Evolutionary conservation across 2,113 vertebrate species (phyloP).

Genomic region (Neogobius melanostomus): DNA sequence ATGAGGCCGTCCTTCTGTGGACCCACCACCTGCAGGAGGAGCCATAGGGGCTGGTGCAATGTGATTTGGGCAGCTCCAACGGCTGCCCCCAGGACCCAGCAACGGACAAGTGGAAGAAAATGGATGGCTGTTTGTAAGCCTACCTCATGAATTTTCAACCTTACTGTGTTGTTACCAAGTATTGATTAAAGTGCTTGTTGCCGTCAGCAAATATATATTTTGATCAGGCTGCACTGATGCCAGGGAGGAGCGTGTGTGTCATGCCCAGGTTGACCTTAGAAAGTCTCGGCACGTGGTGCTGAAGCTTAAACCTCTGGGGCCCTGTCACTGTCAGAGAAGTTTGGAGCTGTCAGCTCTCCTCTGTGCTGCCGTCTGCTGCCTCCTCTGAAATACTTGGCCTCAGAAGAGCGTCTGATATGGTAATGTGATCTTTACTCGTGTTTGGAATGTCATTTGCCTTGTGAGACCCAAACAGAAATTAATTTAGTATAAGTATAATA

Average conservation of each 20-base stretch:
- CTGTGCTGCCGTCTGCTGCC: constrained; percentile 1
- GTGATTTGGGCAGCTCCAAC: too few relatives aligned
- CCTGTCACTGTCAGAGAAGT: constrained; percentile 22
- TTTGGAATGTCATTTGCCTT: constrained; percentile 3
- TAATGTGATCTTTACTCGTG: constrained; percentile 9
- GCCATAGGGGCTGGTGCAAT: too few relatives aligned
- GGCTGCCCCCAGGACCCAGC: too few relatives aligned
- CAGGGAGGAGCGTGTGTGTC: constrained; percentile 12
- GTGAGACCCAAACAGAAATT: neutral
- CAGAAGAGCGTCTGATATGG: constrained; percentile 2
- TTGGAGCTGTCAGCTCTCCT: constrained; percentile 22
- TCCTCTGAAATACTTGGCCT: neutral
- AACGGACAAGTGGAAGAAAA: too few relatives aligned
- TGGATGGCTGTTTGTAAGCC: too few relatives aligned
- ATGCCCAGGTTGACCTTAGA: constrained; percentile 4
- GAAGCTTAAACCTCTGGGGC: constrained; percentile 18
- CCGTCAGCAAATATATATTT: too few relatives aligned
- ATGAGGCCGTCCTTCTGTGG: too few relatives aligned
- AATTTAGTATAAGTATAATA: neutral
- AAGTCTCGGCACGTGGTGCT: constrained; percentile 23
- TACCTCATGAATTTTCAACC: too few relatives aligned
- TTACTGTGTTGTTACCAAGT: too few relatives aligned
- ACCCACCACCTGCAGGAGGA: too few relatives aligned
- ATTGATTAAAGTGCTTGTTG: too few relatives aligned
- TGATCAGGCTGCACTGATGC: constrained; percentile 8